A percentile compares a stretch with the other conserved stretches of the same genome.
phyloP scores from a whole-genome alignment of 2,797 vertebrate genomes.

The Aulostomus chinensis region DNA sequence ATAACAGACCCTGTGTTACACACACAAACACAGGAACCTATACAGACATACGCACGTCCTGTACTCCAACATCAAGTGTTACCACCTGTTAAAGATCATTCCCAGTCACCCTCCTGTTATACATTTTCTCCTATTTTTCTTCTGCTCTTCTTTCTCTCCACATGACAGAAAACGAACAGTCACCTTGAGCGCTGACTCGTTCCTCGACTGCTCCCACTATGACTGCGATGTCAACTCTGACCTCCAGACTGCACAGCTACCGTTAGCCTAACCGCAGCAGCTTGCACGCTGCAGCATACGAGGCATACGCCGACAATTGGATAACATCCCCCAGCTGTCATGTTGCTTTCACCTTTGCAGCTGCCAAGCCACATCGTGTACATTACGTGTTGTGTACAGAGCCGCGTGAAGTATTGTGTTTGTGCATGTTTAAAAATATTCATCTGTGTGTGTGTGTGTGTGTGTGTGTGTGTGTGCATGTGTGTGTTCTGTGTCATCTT shows the following conservation, averaged over 20 bases:
- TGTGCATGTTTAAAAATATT: neutral
- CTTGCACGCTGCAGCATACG: neutral
- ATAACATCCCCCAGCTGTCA: slow-evolving; percentile 44
- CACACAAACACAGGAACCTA: slow-evolving; percentile 9
- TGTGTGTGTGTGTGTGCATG: neutral
- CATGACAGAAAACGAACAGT: slow-evolving; percentile 6
- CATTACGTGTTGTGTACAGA: slow-evolving; percentile 22
- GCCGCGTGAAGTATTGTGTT: slow-evolving; percentile 18
- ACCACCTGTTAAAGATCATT: slow-evolving; percentile 50
- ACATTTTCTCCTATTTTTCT: slow-evolving; percentile 1
- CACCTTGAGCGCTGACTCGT: slow-evolving; percentile 14
- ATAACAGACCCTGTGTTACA: slow-evolving; percentile 48
- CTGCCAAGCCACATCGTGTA: slow-evolving; percentile 22
- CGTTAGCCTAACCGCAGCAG: slow-evolving; percentile 8
- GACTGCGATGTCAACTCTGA: slow-evolving; percentile 9
- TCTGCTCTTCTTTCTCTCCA: neutral
- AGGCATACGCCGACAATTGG: slow-evolving; percentile 30
- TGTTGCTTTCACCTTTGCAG: slow-evolving; percentile 47
- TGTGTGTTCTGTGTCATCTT: neutral
- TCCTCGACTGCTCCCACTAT: neutral
- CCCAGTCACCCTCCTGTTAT: slow-evolving; percentile 4
- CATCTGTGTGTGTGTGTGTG: neutral
- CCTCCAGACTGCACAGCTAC: slow-evolving; percentile 9
- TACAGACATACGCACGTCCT: slow-evolving; percentile 3
- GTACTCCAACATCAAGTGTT: slow-evolving; percentile 30